Evolutionary conservation across 1,140 invertebrate species (phyloP).

Genomic region (Chionoecetes opilio): DNA sequence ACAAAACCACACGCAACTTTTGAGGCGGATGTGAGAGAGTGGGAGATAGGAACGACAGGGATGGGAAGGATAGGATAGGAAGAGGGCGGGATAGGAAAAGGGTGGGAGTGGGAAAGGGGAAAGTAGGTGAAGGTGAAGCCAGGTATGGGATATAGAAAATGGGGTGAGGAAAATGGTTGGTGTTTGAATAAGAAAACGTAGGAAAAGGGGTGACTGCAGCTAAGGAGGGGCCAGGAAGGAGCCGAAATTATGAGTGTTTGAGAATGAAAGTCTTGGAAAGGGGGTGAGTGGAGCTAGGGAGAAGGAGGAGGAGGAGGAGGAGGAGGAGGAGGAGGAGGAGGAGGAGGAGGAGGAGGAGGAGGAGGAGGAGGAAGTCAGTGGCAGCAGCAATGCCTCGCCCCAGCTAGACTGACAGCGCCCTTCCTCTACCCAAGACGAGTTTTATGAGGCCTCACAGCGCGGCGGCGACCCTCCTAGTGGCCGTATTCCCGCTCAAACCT

Average conservation of each 20-base stretch:
- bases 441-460: conserved; percentile 68
- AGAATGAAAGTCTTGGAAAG: not conserved
- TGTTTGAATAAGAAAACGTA: too few relatives aligned
- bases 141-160: not conserved
- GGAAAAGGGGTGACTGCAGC: too few relatives aligned
- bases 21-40: too few relatives aligned
- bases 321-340: conserved; percentile 44
- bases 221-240: not conserved
- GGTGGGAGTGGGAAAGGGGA: too few relatives aligned
- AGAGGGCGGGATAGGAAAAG: too few relatives aligned
- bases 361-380: not conserved
- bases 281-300: not conserved
- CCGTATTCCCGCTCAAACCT: conserved; percentile 75
- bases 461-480: conserved; percentile 61
- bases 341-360: conserved; percentile 16
- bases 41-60: not conserved
- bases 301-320: conserved; percentile 65
- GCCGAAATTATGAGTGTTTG: too few relatives aligned
- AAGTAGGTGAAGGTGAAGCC: not conserved
- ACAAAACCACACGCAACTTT: too few relatives aligned
- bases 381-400: not conserved
- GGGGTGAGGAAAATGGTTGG: not conserved
- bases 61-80: not conserved
- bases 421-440: conserved; percentile 44
- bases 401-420: conserved; percentile 13